Evolutionary conservation across 2,113 vertebrate species (phyloP), one percentile per base, ranked within the genome.

Genomic region (Glaucomys volans): DNA sequence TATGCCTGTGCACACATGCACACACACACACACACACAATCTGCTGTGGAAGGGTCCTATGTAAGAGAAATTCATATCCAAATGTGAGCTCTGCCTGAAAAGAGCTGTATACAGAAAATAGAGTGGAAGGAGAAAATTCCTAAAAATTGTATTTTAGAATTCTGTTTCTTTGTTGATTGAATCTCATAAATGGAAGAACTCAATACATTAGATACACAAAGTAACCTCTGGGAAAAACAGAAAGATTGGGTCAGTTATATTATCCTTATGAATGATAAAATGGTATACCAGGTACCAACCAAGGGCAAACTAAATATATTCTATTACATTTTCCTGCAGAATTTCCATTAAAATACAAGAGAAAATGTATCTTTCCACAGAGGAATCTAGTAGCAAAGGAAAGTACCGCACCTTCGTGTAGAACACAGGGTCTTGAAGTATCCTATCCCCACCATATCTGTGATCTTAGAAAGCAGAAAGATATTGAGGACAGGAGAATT

Each of bases 301-400:
- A 91, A 94, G 84, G 88, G 35, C 62, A 96, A 42, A 69, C 81
- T 71, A 90, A 96, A 95, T 96, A 80, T 94, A 95, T 87, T 93
- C 84, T 69, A 64, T 94, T 82, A 71, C 40, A 97, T 92, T 97
- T 94, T 95, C 75, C 69, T 81, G 52, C 20, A 90, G 88, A 92
- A 97, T 97, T 96, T 95, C 86, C 75, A 95, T 95, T 87, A 88
- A 91, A 94, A 26, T 87, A 85, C 14, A 85, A 80, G 69, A 93
- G 44, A 90, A 95, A 96, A 80, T 40, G 10, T 89, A 83, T 86
- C 81, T 94, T 75, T 57, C 71, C 69, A 95, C 50, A 95, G 86
- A 96, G 42, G 59, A 87, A 64, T 87, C 35, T 67, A 24, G 24
- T 67, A 75, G n/a, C 75, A 82, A 96, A 96, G 80, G 30, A 88